Evolutionary conservation across 2,113 vertebrate genomes (phyloP).

Genomic region (Gorsachius goisagi): DNA sequence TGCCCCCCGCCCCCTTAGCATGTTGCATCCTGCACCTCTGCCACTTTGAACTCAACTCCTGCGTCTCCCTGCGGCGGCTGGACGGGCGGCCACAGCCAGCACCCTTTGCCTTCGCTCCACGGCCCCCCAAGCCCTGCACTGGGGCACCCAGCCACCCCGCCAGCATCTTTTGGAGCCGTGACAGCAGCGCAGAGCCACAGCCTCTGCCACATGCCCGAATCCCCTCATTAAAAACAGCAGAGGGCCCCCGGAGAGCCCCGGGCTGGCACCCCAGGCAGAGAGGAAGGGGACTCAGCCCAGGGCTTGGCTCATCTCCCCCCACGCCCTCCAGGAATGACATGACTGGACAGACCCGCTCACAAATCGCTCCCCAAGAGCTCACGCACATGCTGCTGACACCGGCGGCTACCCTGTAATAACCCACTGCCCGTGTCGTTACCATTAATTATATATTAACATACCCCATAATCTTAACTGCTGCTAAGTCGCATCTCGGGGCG

Average conservation of each 20-base stretch:
- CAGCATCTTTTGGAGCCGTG: background rate
- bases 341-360: background rate
- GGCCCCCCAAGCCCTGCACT: accelerated
- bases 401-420: constrained; percentile 6
- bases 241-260: background rate
- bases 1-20: background rate
- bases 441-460: background rate
- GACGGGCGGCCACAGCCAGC: accelerated
- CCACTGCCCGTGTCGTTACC: background rate
- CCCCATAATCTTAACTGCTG: background rate
- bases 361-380: background rate
- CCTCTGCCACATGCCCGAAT: background rate
- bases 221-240: accelerated
- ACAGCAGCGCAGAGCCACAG: background rate
- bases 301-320: background rate
- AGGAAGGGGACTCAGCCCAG: background rate
- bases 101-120: background rate
- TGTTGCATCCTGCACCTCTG: background rate
- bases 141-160: too few relatives aligned
- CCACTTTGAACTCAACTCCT: background rate
- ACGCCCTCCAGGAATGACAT: background rate
- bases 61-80: background rate
- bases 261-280: accelerated
- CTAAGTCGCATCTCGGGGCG: background rate
- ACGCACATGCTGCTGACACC: background rate